Evolutionary conservation across 1,140 invertebrate genomes (phyloP).

Genomic region (Bombus ignitus): DNA sequence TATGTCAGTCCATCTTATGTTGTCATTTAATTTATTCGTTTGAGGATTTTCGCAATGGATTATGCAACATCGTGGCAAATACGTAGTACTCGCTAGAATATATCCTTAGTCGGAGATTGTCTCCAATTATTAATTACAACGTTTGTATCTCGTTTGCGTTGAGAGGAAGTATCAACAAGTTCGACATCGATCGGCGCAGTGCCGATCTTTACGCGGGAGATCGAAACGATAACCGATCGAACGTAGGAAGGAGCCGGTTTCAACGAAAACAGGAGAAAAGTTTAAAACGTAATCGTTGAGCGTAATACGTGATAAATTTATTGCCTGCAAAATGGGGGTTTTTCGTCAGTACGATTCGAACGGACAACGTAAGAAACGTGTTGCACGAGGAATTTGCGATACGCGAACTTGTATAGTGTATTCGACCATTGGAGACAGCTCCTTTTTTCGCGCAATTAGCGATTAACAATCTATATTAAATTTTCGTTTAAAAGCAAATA

Average conservation of each 20-base stretch:
- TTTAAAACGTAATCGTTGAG: background rate
- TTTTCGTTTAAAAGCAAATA: conserved; percentile 75
- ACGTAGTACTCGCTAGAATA: conserved; percentile 60
- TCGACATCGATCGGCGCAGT: background rate
- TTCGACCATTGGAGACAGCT: conserved; percentile 58
- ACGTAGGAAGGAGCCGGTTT: background rate
- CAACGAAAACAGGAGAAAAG: conserved; percentile 2
- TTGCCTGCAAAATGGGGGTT: conserved; percentile 1
- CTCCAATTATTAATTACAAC: conserved; percentile 71
- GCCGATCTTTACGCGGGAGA: background rate
- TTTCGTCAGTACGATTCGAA: background rate
- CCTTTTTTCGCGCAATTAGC: conserved; percentile 45
- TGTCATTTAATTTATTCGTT: conserved; percentile 64
- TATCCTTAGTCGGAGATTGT: conserved; percentile 62
- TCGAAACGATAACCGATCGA: background rate
- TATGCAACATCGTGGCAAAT: conserved; percentile 72
- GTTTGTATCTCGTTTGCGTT: conserved; percentile 50
- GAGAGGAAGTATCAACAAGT: background rate
- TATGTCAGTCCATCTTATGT: conserved; percentile 76
- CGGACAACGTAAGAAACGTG: background rate
- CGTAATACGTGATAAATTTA: conserved; percentile 22
- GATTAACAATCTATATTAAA: conserved; percentile 71
- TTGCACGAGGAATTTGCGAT: conserved; percentile 1
- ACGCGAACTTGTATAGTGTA: conserved; percentile 19
- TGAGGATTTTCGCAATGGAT: conserved; percentile 61